These are phyloP conservation scores for Caenorhabditis wallacei DNA, from an alignment of 2,888 invertebrate genomes.

Conservation along the genomic window DNA sequence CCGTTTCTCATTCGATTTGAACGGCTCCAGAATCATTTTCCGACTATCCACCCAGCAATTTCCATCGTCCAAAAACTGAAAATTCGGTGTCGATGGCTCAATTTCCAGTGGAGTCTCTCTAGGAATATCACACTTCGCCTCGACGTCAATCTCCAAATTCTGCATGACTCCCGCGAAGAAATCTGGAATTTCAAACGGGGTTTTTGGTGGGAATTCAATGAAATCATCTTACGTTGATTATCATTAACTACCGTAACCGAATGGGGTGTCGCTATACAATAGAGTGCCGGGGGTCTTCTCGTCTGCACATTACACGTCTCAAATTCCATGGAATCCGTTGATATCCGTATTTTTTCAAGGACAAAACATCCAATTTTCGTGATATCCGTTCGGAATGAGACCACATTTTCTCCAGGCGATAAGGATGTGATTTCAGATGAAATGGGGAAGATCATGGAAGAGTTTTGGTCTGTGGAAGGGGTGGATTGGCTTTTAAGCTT, in stretches of 20 bases:
- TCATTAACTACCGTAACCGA: conserved; percentile 48
- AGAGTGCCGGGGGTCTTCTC: conserved; percentile 38
- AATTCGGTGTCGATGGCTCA: conserved; percentile 23
- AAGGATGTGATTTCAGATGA: neutral
- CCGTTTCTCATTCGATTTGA: conserved; percentile 47
- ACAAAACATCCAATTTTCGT: conserved; percentile 60
- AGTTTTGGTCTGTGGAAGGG: neutral
- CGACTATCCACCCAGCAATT: conserved; percentile 25
- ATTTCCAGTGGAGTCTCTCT: conserved; percentile 44
- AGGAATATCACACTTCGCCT: conserved; percentile 64
- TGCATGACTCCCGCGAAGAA: conserved; percentile 68
- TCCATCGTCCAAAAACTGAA: conserved; percentile 28
- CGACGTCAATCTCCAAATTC: conserved; percentile 59
- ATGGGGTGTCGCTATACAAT: conserved; percentile 59
- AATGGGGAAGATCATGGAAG: neutral
- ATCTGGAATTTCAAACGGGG: conserved; percentile 42
- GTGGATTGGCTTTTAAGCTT: neutral
- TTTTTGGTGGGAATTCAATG: neutral
- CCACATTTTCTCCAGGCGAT: conserved; percentile 17
- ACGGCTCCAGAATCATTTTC: conserved; percentile 19
- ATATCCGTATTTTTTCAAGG: conserved; percentile 42
- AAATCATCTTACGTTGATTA: conserved; percentile 40
- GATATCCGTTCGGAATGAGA: conserved; percentile 39
- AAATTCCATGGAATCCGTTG: conserved; percentile 25
- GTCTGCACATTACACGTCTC: conserved; percentile 34